Evolutionary conservation across 2,113 vertebrate genomes (phyloP).

Genomic region (Diadophis punctatus): DNA sequence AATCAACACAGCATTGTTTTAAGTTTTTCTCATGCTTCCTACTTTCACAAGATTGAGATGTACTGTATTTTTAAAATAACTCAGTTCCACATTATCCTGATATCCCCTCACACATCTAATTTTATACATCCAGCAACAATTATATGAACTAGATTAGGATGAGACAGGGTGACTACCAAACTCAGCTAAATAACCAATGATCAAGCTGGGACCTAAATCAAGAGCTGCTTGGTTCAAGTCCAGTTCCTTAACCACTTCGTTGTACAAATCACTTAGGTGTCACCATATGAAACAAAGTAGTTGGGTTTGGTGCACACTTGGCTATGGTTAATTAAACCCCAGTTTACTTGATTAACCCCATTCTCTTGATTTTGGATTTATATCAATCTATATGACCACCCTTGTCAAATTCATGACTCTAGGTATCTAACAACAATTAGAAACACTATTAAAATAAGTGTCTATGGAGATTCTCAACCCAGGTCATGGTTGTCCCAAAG

Average conservation of each 20-base stretch:
- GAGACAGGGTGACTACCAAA: not conserved
- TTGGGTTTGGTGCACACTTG: not conserved
- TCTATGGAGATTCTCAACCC: not conserved
- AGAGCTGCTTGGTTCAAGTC: not conserved
- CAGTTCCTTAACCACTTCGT: not conserved
- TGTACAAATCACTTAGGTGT: not conserved
- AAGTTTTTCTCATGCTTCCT: not conserved
- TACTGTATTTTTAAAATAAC: not conserved
- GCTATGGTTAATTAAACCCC: not conserved
- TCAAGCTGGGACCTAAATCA: not conserved
- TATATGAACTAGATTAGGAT: not conserved
- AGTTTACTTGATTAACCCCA: not conserved
- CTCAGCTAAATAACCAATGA: not conserved
- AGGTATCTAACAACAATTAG: not conserved
- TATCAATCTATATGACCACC: not conserved
- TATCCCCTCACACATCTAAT: not conserved
- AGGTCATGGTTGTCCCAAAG: no score
- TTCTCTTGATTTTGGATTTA: not conserved
- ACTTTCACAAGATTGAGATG: not conserved
- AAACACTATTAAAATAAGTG: not conserved
- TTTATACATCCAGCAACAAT: not conserved
- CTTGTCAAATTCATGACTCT: not conserved
- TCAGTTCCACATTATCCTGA: not conserved
- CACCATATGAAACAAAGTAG: not conserved
- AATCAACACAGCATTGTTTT: not conserved